A percentile compares a stretch with the other conserved stretches of the same genome.
Conservation (phyloP, 2,888 invertebrate genomes). For the Laspeyria flexula region DNA sequence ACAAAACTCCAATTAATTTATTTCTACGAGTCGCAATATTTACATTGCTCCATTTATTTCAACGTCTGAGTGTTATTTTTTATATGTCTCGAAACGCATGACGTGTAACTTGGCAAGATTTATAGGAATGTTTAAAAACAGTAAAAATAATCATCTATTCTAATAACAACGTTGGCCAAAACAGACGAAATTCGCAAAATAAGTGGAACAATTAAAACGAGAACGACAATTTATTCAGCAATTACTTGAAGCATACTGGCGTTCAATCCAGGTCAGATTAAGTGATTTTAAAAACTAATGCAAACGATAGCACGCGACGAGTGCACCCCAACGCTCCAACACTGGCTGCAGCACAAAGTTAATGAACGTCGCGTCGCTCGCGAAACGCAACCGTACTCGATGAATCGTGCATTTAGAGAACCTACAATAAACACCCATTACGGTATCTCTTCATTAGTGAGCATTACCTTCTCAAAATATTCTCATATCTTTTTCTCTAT, state of each 20-base stretch:
- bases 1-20: slow-evolving; percentile 4
- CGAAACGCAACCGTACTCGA: slow-evolving; percentile 52
- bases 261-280: slow-evolving; percentile 82
- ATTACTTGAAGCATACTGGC: slow-evolving; percentile 76
- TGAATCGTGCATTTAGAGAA: slow-evolving; percentile 55
- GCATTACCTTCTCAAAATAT: slow-evolving; percentile 20
- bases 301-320: slow-evolving; percentile 75
- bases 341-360: slow-evolving; percentile 64
- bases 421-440: slow-evolving; percentile 47
- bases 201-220: slow-evolving; percentile 70
- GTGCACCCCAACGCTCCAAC: slow-evolving; percentile 58
- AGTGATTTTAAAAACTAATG: slow-evolving; percentile 83
- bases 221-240: slow-evolving; percentile 80
- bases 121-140: neutral
- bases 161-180: slow-evolving; percentile 8
- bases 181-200: slow-evolving; percentile 33
- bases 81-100: neutral
- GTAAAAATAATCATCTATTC: neutral
- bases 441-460: slow-evolving; percentile 36
- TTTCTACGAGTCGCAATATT: neutral
- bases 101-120: slow-evolving; percentile 1
- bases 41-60: slow-evolving; percentile 6
- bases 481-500: neutral
- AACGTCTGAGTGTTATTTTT: neutral
- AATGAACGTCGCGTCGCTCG: slow-evolving; percentile 66